Base-by-base conservation (phyloP, 2,113 vertebrate species). In the Myocastor coypus region DNA sequence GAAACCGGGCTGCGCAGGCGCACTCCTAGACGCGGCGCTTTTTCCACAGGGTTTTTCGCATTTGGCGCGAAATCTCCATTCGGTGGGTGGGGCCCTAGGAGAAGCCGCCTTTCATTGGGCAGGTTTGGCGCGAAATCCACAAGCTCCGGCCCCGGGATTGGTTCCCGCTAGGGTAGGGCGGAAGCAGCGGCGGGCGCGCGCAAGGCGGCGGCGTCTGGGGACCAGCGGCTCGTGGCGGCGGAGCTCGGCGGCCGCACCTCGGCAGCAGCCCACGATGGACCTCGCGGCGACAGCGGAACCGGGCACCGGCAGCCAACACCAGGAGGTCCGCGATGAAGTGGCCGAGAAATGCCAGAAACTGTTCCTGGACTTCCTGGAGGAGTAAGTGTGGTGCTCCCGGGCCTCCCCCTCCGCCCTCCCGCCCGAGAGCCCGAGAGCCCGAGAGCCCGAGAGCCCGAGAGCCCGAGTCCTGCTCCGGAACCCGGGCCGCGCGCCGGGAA, bases 271-370 rank as follows among this genome's bases (percentile, higher is more conserved):
- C 3, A 92, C 52, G 0, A 98, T 98, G 98, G 98, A 98, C 0
- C 78, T 98, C 50, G 98, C 94, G 3, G 98, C 87, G 13, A 94
- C 97, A 0, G 97, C 40, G 0, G 97, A 97, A 5, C 98, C 98
- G 77, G 98, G 98, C 46, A 96, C 97, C 20, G 99, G 98, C 88
- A 98, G 97, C 11, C 97, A 97, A n/a, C 99, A 99, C 7, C 98
- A 98, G 91, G 98, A 98, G 86, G 97, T 99, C 83, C 99, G 99
- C 34, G 99, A 99, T 96, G 99, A 99, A 88, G 98, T 99, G 98
- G 99, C 99, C 0, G 99, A 99, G 96, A 99, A 99, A 97, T 99
- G 99, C 90, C 99, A 99, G 98, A 99, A 99, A 96, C 98, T 99
- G 42, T 99, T 99, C 97, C 99, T 99, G 98, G 99, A 99, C 95